Conservation (phyloP, 2,888 invertebrate species). For the Idaea straminata region DNA sequence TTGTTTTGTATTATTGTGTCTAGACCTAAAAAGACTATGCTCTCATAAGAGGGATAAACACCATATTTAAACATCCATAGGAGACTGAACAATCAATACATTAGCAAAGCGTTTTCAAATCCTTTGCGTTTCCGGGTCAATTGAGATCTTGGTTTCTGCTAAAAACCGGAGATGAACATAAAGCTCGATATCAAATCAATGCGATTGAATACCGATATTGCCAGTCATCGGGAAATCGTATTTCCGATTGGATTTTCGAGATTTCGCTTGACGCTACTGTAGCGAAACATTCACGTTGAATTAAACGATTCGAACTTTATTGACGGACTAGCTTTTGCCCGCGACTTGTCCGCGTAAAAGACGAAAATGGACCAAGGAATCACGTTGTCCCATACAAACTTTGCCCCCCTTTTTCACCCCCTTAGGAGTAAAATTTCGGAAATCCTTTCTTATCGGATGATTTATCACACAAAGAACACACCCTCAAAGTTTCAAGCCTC, state of each 20-base stretch:
- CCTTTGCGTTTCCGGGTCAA: not conserved
- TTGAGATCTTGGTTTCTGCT: not conserved
- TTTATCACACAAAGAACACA: too few relatives aligned
- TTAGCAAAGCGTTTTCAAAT: not conserved
- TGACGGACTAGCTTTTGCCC: too few relatives aligned
- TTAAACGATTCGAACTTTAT: not conserved
- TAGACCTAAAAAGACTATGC: not conserved
- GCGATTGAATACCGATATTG: conserved; percentile 4
- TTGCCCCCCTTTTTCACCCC: too few relatives aligned
- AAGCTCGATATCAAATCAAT: conserved; percentile 3
- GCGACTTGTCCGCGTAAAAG: too few relatives aligned
- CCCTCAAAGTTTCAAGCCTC: too few relatives aligned
- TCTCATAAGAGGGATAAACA: too few relatives aligned
- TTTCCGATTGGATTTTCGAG: conserved; percentile 39
- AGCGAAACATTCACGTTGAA: not conserved
- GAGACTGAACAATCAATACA: not conserved
- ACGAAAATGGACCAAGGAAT: too few relatives aligned
- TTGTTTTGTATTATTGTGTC: too few relatives aligned
- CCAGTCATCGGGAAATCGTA: conserved; percentile 36
- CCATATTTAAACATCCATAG: too few relatives aligned
- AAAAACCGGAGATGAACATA: not conserved
- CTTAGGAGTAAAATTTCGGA: too few relatives aligned
- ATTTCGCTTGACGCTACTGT: not conserved
- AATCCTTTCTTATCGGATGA: too few relatives aligned
- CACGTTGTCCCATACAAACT: too few relatives aligned